Base-by-base conservation (phyloP, 2,888 invertebrate species). In the Eupeodes luniger region DNA sequence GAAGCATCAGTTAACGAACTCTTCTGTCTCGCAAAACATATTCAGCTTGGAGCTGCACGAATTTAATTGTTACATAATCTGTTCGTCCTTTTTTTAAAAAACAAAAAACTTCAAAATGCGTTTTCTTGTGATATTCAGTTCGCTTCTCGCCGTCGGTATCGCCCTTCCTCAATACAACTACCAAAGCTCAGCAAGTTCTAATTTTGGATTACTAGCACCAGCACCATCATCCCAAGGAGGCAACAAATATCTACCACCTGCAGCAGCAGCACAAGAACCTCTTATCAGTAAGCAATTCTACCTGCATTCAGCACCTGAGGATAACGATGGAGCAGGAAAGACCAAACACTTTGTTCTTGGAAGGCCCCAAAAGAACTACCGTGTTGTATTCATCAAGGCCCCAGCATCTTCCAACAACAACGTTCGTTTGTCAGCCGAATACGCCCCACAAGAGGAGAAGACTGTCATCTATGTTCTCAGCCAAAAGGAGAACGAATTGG, bases 311-410 rank as follows among this genome's bases (percentile, higher is more conserved):
- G 92, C 93, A 1, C 93, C 93, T 0, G 93, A 93, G 85, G 93
- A 94, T 59, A 90, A 90, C 4, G 91, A 92, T 6, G 90, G 90
- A 9, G 66, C 85, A 47, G 79, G 77, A 64, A 91, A 90, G 75
- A 90, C 81, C 4, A 92, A 92, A 66, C 92, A 92, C 70, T 89
- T 93, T 51, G 90, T 92, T 0, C 91, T 93, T 27, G 93, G 93
- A 14, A 92, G 92, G 3, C 90, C 93, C 10, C 91, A 91, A 34
- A 92, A 91, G 81, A 92, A 92, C 81, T 94, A 93, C 85, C 92
- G 93, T 5, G 92, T 94, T 5, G 92, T 94, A 4, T 94, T 94
- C 82, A 94, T 94, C 44, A 92, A 93, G 70, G 93, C 93, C 12
- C 94, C 94, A 51, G 83, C 89, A 12, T 86, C 90, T 1, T 89